Conservation (phyloP, 2,113 vertebrate species). For the Upupa epops region DNA sequence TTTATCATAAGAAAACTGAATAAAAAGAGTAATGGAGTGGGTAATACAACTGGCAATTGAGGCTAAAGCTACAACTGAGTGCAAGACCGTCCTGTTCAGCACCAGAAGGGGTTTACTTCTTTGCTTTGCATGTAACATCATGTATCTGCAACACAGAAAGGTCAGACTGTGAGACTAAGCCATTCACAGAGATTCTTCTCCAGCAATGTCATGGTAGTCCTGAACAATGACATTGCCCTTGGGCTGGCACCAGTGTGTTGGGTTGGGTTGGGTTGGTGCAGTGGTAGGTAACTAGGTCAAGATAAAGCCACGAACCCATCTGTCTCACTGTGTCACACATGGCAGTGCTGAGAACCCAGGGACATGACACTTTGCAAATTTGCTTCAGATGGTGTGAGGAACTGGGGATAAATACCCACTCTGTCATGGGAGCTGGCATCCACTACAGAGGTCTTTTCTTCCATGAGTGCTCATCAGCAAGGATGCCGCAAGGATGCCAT, state of each 20-base stretch:
- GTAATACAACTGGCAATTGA: not conserved
- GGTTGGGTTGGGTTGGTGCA: not conserved
- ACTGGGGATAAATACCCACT: not conserved
- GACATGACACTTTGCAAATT: rapidly evolving
- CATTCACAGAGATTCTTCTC: not conserved
- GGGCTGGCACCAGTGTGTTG: not conserved
- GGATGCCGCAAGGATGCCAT: not conserved
- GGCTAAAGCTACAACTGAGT: not conserved
- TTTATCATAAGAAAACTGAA: not conserved
- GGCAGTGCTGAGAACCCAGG: not conserved
- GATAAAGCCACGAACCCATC: not conserved
- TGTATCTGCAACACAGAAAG: not conserved
- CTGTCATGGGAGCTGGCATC: not conserved
- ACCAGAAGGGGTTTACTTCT: not conserved
- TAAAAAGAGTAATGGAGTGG: not conserved
- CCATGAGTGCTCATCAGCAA: not conserved
- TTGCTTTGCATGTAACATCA: not conserved
- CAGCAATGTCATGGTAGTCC: rapidly evolving
- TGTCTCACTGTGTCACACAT: not conserved
- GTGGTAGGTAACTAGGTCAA: not conserved
- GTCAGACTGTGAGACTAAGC: not conserved
- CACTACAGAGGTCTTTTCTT: not conserved
- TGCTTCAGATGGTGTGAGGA: not conserved
- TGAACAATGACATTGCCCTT: not conserved
- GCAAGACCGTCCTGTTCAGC: not conserved